Evolutionary conservation across 2,797 vertebrate genomes (phyloP).

Genomic region (Scyliorhinus canicula): DNA sequence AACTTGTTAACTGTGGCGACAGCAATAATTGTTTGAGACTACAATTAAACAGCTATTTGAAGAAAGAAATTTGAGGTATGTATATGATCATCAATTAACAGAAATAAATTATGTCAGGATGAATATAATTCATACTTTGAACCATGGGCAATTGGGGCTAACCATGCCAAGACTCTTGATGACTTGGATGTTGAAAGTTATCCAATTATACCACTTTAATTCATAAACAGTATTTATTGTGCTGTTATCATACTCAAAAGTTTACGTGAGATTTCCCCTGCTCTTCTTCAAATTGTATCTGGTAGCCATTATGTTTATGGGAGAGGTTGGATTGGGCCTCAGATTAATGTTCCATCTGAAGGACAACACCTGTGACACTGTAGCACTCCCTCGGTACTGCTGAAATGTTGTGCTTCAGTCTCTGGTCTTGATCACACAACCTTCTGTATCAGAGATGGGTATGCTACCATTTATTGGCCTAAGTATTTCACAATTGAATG

Average conservation of each 20-base stretch:
- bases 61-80: not conserved
- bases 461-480: not conserved
- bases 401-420: not conserved
- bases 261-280: too few relatives aligned
- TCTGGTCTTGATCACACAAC: not conserved
- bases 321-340: too few relatives aligned
- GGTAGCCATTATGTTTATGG: too few relatives aligned
- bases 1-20: not conserved
- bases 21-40: not conserved
- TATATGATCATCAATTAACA: not conserved
- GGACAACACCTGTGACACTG: not conserved
- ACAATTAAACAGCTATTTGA: not conserved
- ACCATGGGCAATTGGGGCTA: not conserved
- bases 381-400: not conserved
- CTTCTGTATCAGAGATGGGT: not conserved
- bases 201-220: not conserved
- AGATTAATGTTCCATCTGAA: too few relatives aligned
- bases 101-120: not conserved
- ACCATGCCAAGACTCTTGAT: not conserved
- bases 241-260: not conserved
- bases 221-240: not conserved
- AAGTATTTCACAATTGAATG: not conserved
- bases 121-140: not conserved
- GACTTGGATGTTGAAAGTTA: not conserved
- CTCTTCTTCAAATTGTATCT: too few relatives aligned